phyloP scores from a whole-genome alignment of 1,140 invertebrate genomes.

The Brachionus paranguensis region DNA sequence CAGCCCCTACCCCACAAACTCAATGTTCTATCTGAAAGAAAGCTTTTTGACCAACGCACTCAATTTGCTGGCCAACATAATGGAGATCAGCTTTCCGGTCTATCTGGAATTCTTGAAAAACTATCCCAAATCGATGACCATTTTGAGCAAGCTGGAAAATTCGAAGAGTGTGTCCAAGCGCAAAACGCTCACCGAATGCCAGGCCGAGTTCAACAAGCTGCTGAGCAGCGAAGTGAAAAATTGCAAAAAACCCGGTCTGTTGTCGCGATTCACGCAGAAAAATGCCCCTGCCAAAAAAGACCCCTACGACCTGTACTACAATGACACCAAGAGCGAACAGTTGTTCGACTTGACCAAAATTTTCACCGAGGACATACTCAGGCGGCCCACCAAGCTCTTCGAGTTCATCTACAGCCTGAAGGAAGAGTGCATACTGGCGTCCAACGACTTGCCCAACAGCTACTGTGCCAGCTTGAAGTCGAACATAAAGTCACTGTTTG shows the following conservation, averaged over 20 bases:
- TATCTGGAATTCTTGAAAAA: constrained; percentile 38
- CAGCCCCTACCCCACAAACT: neutral
- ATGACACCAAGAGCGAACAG: neutral
- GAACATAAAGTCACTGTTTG: neutral
- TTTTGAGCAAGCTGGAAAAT: constrained; percentile 25
- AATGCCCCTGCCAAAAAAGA: neutral
- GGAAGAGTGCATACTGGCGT: constrained; percentile 32
- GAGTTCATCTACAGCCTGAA: constrained; percentile 31
- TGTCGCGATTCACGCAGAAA: neutral
- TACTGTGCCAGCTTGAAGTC: neutral
- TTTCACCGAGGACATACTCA: constrained; percentile 29
- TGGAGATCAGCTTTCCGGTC: constrained; percentile 37
- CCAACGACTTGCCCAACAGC: neutral
- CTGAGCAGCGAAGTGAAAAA: neutral
- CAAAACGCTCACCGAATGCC: neutral
- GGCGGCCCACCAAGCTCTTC: constrained; percentile 22
- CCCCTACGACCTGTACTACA: constrained; percentile 30
- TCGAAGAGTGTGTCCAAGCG: neutral
- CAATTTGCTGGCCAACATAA: constrained; percentile 22
- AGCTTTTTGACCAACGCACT: constrained; percentile 31
- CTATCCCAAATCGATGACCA: constrained; percentile 36
- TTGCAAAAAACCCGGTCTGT: neutral
- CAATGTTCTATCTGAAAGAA: neutral
- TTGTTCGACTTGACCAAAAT: constrained; percentile 20
- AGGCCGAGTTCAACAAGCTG: constrained; percentile 2